Conservation (phyloP, 2,797 vertebrate species). For the Sebastes steindachneri region DNA sequence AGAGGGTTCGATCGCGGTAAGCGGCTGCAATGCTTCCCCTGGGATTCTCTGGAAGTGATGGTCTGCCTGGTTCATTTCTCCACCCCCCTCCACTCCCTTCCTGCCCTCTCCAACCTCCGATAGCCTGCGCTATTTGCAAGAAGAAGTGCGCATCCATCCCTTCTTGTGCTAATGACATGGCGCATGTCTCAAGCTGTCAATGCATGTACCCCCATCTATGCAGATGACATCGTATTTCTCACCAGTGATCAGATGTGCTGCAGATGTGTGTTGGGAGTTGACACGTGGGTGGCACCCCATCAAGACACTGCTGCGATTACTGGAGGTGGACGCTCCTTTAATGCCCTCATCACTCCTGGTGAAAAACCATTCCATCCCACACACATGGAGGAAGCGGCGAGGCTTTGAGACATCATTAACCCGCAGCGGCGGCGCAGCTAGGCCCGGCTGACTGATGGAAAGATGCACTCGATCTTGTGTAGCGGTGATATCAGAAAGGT, state of each 20-base stretch:
- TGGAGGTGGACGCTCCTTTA: constrained; percentile 39
- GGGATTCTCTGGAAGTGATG: constrained; percentile 38
- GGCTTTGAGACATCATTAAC: constrained; percentile 51
- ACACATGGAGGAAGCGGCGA: background rate
- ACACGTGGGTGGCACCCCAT: constrained; percentile 33
- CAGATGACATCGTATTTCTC: constrained; percentile 11
- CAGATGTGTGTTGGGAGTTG: background rate
- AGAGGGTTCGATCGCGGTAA: constrained; percentile 40
- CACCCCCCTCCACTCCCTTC: background rate
- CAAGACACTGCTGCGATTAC: constrained; percentile 31
- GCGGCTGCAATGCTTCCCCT: constrained; percentile 25
- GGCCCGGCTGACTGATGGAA: constrained; percentile 3
- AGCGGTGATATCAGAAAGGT: constrained; percentile 13
- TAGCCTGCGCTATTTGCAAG: constrained; percentile 24
- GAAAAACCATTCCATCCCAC: constrained; percentile 40
- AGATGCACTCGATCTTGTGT: constrained; percentile 12
- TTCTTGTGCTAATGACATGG: constrained; percentile 29
- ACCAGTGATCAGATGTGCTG: constrained; percentile 4
- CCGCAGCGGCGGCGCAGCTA: background rate
- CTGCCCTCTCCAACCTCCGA: background rate
- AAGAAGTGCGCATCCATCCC: constrained; percentile 25
- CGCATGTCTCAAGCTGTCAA: constrained; percentile 44
- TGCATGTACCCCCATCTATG: constrained; percentile 7
- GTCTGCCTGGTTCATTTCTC: constrained; percentile 1
- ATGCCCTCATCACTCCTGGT: constrained; percentile 54